phyloP scores from a whole-genome alignment of 1,140 invertebrate species.

The Vollenhovia emeryi region DNA sequence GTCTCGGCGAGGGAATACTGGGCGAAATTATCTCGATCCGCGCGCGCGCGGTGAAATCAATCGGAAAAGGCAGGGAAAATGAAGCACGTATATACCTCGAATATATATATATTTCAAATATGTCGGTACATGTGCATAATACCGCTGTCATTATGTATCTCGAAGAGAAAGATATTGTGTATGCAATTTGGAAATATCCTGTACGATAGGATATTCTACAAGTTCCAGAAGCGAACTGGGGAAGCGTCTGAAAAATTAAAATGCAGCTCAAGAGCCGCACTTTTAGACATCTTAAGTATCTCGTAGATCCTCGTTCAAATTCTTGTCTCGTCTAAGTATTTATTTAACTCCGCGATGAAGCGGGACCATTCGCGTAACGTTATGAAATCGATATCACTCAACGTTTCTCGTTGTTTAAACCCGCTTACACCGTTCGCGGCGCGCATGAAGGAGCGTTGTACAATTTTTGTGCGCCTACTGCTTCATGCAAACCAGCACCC shows the following conservation, averaged over 20 bases:
- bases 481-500: background rate
- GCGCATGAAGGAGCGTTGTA: background rate
- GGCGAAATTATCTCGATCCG: background rate
- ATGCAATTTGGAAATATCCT: constrained; percentile 8
- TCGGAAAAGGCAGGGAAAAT: background rate
- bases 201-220: background rate
- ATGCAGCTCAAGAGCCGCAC: background rate
- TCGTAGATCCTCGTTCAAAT: background rate
- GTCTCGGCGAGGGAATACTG: background rate
- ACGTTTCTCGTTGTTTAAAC: constrained; percentile 19
- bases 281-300: constrained; percentile 5
- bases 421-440: background rate
- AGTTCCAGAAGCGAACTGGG: background rate
- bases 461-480: background rate
- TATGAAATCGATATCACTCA: constrained; percentile 4
- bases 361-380: background rate
- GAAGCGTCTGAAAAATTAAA: constrained; percentile 8
- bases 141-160: background rate
- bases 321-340: constrained; percentile 17
- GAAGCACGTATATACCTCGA: background rate
- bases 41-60: background rate
- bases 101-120: constrained; percentile 1
- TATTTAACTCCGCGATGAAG: constrained; percentile 15
- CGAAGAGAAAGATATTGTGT: background rate
- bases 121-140: background rate